phyloP scores from a whole-genome alignment of 1,140 invertebrate genomes.

The Octopus sinensis region DNA sequence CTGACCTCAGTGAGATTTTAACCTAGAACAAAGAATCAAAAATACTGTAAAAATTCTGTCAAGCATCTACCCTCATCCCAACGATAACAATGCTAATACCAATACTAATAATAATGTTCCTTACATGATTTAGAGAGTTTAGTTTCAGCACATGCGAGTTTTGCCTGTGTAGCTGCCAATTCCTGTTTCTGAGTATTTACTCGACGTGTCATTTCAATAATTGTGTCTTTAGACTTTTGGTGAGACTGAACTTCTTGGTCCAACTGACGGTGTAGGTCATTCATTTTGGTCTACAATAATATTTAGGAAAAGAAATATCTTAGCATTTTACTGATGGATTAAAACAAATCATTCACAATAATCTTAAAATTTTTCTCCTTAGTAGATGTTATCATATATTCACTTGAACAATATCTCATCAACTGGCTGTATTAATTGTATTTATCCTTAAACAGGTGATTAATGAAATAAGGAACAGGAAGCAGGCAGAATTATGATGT shows the following conservation, averaged over 20 bases:
- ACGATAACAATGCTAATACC: not conserved
- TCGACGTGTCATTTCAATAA: conserved; percentile 4
- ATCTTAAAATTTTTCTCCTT: no score
- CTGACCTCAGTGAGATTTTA: no score
- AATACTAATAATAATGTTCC: not conserved
- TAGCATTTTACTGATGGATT: not conserved
- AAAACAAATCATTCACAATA: no score
- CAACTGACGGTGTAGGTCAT: conserved; percentile 46
- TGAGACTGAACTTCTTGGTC: conserved; percentile 45
- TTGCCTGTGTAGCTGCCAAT: conserved; percentile 62
- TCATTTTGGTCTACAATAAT: conserved; percentile 41
- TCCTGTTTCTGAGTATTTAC: not conserved
- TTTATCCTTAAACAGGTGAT: no score
- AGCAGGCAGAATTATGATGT: no score
- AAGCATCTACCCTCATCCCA: no score
- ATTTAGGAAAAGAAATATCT: conserved; percentile 17
- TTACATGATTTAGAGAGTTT: conserved; percentile 32
- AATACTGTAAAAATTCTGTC: no score
- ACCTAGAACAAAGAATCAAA: no score
- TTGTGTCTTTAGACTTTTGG: conserved; percentile 60
- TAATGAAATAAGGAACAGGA: no score
- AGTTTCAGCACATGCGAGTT: conserved; percentile 41
- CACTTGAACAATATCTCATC: no score
- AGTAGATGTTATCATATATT: no score
- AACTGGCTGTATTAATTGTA: no score